Base-by-base conservation (phyloP, 2,113 vertebrate species). In the Delphinus delphis region DNA sequence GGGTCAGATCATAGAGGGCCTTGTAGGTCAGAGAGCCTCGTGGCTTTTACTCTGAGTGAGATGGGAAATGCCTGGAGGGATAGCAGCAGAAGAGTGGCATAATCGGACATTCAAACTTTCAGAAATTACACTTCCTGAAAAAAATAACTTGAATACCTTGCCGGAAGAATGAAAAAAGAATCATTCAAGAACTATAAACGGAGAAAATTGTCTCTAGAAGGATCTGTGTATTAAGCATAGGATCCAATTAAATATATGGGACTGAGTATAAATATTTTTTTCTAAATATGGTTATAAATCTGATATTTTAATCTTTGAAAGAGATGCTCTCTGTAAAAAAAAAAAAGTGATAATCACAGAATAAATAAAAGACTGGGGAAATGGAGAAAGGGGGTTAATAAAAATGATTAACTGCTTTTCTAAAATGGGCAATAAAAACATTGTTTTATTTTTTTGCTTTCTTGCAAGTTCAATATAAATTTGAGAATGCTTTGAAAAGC, bases 211-310 rank as follows among this genome's bases (percentile, higher is more conserved):
- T 77, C 8, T 94, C 18, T 18, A 4, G 58, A 90, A 83, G 13
- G 11, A 86, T 53, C 33, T 67, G 7, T 11, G 8, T 26, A 88
- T 79, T 50, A 88, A 31, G 28, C 13, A 92, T 76, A 60, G 20
- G 47, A 77, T 93, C 15, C 18, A 79, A 82, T 81, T 50, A 90
- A 87, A 53, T 71, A 36, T 20, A 41, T 11, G 41, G 25, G 73
- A 60, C 18, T 82, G 20, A 20, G 23, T 60, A 33, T 33, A 94
- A 86, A 83, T 68, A n/a, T 62, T 55, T 80, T 80, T 80, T 94
- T 86, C 9, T 93, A 89, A 92, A 53, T 89, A 85, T 47, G 38
- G 6, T 60, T 94, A 62, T 85, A 95, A 68, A 81, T 76, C 9
- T 80, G 63, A 85, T 70, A 87, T 53, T 58, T 65, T 92, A n/a